phyloP scores from a whole-genome alignment of 2,888 invertebrate genomes.

The Metacarcinus magister region DNA sequence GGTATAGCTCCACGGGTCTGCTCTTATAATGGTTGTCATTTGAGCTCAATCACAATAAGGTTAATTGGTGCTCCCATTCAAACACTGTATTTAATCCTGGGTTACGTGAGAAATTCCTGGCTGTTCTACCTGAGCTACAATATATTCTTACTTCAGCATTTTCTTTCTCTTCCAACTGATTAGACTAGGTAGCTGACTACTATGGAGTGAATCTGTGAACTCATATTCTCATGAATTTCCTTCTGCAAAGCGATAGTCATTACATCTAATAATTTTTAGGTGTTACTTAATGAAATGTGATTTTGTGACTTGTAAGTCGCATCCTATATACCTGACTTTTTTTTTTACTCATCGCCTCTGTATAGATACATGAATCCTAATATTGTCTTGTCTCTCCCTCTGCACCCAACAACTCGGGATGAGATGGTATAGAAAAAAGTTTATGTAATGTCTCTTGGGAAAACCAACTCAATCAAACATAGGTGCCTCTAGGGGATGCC shows the following conservation, averaged over 20 bases:
- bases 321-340: no score
- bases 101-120: no score
- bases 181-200: not conserved
- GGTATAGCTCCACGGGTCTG: no score
- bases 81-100: no score
- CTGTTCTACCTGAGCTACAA: no score
- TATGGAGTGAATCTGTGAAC: not conserved
- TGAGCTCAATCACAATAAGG: no score
- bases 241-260: not conserved
- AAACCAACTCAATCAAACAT: constrained; percentile 53
- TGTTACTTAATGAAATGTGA: not conserved
- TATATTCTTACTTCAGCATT: no score
- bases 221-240: not conserved
- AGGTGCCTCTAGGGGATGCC: constrained; percentile 29
- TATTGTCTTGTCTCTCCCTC: not conserved
- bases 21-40: no score
- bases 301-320: not conserved
- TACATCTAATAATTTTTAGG: not conserved
- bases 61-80: no score
- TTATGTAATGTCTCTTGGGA: constrained; percentile 49
- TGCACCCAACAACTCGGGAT: not conserved
- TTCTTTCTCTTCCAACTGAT: no score
- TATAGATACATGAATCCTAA: not conserved
- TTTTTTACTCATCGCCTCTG: not conserved
- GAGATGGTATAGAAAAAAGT: not conserved